These are phyloP conservation scores for Galaxias olidus DNA, from an alignment of 2,797 vertebrate genomes.

Conservation along the genomic window DNA sequence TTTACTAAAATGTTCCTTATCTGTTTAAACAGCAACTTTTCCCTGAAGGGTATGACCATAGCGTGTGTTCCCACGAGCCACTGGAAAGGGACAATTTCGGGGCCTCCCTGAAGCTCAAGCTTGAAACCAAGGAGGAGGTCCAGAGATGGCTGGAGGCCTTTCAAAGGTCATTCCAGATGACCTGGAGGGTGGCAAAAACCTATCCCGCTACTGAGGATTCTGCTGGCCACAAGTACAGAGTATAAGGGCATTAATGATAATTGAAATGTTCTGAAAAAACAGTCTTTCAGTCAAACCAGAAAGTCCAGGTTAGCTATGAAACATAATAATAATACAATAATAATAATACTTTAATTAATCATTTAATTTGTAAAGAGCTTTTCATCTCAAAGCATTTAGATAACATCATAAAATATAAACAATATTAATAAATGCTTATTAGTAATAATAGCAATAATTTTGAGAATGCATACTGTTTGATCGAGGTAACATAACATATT, in stretches of 20 bases:
- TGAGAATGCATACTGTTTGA: too few species aligned
- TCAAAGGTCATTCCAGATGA: slow-evolving; percentile 1
- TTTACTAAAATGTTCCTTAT: neutral
- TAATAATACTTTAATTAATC: too few species aligned
- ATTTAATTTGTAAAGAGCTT: too few species aligned
- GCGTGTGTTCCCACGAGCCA: neutral
- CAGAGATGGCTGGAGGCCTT: neutral
- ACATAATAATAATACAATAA: neutral
- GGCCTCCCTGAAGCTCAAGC: neutral
- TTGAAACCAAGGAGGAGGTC: neutral
- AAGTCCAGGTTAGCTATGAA: neutral
- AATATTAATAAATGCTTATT: too few species aligned
- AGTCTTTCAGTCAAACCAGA: neutral
- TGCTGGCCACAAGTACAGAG: neutral
- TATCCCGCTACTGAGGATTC: neutral
- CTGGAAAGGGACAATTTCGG: neutral
- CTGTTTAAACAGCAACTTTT: neutral
- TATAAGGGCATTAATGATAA: too few species aligned
- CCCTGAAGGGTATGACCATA: neutral
- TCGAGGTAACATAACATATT: too few species aligned
- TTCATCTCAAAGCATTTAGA: too few species aligned
- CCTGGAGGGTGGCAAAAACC: neutral
- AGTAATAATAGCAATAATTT: too few species aligned
- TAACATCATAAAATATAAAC: too few species aligned
- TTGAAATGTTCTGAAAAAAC: neutral